phyloP scores from a whole-genome alignment of 2,797 vertebrate genomes.

The Sebastes hubbsi region DNA sequence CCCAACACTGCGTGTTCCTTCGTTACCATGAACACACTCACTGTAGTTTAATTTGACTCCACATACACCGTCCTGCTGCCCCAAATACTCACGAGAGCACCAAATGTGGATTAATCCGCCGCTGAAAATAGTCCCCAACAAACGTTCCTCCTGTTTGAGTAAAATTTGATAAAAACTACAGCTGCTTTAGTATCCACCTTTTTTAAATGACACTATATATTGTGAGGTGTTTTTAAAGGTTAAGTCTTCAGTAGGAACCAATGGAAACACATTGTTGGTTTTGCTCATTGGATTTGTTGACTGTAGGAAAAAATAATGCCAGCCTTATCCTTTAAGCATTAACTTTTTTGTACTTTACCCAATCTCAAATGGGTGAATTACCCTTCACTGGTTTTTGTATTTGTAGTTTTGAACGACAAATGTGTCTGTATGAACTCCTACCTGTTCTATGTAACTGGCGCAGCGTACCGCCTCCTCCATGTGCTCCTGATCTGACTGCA shows the following conservation, averaged over 20 bases:
- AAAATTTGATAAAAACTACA: not conserved
- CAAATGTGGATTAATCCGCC: too few relatives aligned
- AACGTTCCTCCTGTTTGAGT: too few relatives aligned
- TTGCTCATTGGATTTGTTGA: not conserved
- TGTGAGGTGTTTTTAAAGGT: not conserved
- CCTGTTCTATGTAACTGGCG: constrained; percentile 86
- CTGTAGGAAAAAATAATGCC: too few relatives aligned
- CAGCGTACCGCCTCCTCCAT: constrained; percentile 89
- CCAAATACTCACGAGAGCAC: too few relatives aligned
- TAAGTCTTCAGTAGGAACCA: not conserved
- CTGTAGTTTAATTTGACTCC: fast-evolving
- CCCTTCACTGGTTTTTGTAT: not conserved
- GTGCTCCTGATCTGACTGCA: constrained; percentile 88
- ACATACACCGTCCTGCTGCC: too few relatives aligned
- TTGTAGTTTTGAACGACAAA: not conserved
- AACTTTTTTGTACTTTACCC: too few relatives aligned
- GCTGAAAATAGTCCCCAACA: too few relatives aligned
- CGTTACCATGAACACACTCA: too few relatives aligned
- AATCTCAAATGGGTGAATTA: not conserved
- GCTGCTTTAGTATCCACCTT: not conserved
- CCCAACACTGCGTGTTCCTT: too few relatives aligned
- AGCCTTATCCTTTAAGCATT: not conserved
- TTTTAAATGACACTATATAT: not conserved
- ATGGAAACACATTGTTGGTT: not conserved
- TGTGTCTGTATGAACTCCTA: not conserved